Evolutionary conservation across 2,113 vertebrate genomes (phyloP), one percentile per base, ranked within the genome.

Genomic region (Sinocyclocheilus anophthalmus): DNA sequence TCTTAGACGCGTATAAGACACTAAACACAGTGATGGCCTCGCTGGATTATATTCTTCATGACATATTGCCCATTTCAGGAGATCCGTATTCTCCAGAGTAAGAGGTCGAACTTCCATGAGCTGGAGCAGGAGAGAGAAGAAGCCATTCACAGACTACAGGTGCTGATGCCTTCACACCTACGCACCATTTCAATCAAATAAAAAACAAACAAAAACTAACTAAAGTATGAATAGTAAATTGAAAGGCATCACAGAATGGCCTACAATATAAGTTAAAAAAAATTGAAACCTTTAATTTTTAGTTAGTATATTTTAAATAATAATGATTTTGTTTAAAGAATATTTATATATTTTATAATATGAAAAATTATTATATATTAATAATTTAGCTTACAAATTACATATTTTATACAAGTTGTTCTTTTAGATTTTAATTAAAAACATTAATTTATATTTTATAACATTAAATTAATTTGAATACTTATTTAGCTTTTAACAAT

Each of bases 41-140:
- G 4, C 33, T 39, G 18, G 37, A 39, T 70, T 22, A 39, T 37
- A 39, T 20, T 3, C 12, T 72, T 42, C 16, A n/a, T 70, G 67
- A 10, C 30, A 70, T 37, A 70, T 2, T 70, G 67, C 3, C n/a
- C n/a, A 22, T 85, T 91, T 12, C 83, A 99, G 98, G 98, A 99
- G 93, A 97, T 99, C 70, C 96, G 97, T 92, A 91, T 96, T 76
- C 92, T 99, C 63, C 97, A 96, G 90, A 96, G 89, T 87, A 97
- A 98, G 87, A 97, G 94, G 26, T 91, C 92, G 0, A 89, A 95
- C 1, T 93, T 94, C 14, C 95, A 95, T 16, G 96, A 97, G 70
- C 92, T 95, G 10, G 94, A 96, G 20, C 96, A 93, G 0, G 96
- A 97, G 18, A 91, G 95, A 0, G 96, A 99, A 48, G 96, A 98